These are phyloP conservation scores for Malurus leucopterus DNA, from an alignment of 2,797 vertebrate genomes.

Conservation along the genomic window DNA sequence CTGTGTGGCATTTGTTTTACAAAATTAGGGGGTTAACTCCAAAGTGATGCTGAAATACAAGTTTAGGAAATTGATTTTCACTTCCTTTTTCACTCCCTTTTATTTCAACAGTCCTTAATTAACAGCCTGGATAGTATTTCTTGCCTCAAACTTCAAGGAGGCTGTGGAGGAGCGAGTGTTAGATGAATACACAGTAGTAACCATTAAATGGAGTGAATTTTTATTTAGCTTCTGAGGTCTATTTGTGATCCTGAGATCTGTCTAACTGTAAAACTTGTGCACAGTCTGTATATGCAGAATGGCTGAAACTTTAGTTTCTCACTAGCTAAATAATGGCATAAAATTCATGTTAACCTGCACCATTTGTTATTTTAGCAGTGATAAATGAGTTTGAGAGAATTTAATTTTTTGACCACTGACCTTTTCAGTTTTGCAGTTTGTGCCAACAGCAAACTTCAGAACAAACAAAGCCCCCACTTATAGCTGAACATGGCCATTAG, in stretches of 20 bases:
- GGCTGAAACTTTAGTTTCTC: neutral
- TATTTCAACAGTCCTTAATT: slow-evolving; percentile 35
- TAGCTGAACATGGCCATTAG: neutral
- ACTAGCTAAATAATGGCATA: neutral
- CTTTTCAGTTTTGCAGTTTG: slow-evolving; percentile 32
- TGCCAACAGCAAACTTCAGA: slow-evolving; percentile 3
- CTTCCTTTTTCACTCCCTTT: neutral
- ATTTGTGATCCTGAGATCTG: neutral
- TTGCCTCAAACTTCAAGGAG: neutral
- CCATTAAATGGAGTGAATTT: neutral
- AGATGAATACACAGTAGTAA: neutral
- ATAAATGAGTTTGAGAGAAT: slow-evolving; percentile 27
- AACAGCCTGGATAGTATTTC: neutral
- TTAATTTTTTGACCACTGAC: slow-evolving; percentile 37
- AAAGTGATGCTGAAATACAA: slow-evolving; percentile 13
- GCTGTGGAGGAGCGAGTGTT: neutral
- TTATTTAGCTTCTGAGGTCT: neutral
- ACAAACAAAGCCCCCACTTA: neutral
- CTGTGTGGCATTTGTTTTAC: slow-evolving; percentile 3
- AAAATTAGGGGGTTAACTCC: neutral
- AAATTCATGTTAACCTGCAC: slow-evolving; percentile 5
- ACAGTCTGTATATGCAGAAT: neutral
- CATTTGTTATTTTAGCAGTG: slow-evolving; percentile 27
- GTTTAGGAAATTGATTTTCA: slow-evolving; percentile 36
- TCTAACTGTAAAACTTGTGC: neutral